Conservation (phyloP, 1,140 invertebrate species). For the Drusus annulatus region DNA sequence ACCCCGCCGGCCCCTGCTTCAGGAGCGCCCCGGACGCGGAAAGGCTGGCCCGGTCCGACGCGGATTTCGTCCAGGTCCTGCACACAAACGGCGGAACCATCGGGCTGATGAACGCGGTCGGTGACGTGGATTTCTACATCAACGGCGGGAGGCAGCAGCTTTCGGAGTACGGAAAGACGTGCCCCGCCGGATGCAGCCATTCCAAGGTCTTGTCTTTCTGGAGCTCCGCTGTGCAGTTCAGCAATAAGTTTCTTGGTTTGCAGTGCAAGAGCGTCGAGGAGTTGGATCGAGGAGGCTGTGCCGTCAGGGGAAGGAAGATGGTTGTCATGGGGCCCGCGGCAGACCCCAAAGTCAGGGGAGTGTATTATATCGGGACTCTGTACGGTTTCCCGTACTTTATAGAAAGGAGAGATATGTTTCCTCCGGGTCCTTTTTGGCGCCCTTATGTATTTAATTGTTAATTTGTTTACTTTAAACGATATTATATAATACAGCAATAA, state of each 20-base stretch:
- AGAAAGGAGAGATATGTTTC: neutral
- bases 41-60: slow-evolving; percentile 61
- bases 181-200: slow-evolving; percentile 16
- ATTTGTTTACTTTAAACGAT: no score
- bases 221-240: neutral
- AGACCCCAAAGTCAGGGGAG: slow-evolving; percentile 24
- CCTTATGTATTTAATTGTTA: no score
- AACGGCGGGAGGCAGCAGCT: slow-evolving; percentile 30
- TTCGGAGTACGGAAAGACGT: neutral
- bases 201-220: slow-evolving; percentile 9
- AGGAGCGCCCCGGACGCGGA: slow-evolving; percentile 15
- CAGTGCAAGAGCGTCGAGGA: slow-evolving; percentile 23
- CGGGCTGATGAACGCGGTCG: slow-evolving; percentile 23
- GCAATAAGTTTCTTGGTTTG: neutral
- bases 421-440: neutral
- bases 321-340: slow-evolving; percentile 12
- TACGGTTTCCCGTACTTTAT: slow-evolving; percentile 17
- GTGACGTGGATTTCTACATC: slow-evolving; percentile 33
- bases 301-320: neutral
- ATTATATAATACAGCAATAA: no score
- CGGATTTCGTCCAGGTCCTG: slow-evolving; percentile 59
- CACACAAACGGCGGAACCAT: slow-evolving; percentile 26
- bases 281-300: neutral
- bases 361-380: slow-evolving; percentile 13
- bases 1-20: slow-evolving; percentile 52